Conservation (phyloP, 2,888 invertebrate genomes). For the Mesoligia furuncula region DNA sequence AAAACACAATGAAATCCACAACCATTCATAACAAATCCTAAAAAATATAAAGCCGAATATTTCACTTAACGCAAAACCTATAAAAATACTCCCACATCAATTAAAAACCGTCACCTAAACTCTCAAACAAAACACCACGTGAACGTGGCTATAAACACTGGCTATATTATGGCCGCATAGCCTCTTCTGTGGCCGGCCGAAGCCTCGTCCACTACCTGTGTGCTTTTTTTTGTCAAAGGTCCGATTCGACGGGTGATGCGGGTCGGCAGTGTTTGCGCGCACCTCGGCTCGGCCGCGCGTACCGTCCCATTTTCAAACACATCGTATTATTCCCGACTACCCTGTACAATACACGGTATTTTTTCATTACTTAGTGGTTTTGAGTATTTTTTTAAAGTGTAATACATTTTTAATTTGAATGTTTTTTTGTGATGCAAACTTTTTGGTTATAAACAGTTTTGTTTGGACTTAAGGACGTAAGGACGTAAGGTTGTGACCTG, state of each 20-base stretch:
- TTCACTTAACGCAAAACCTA: slow-evolving; percentile 24
- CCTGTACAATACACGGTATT: slow-evolving; percentile 5
- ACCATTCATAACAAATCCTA: slow-evolving; percentile 15
- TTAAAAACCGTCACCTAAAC: slow-evolving; percentile 41
- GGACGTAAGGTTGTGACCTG: slow-evolving; percentile 64
- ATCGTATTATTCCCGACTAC: slow-evolving; percentile 41
- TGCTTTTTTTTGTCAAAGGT: slow-evolving; percentile 83
- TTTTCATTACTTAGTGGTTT: slow-evolving; percentile 8
- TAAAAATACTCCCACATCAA: slow-evolving; percentile 60
- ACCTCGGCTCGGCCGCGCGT: slow-evolving; percentile 81
- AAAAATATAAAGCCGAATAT: slow-evolving; percentile 11
- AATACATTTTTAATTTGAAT: neutral
- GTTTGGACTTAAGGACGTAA: slow-evolving; percentile 53
- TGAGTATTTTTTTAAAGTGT: slow-evolving; percentile 9
- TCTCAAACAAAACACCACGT: slow-evolving; percentile 62
- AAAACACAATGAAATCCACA: neutral
- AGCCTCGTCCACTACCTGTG: slow-evolving; percentile 74
- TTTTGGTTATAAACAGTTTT: slow-evolving; percentile 42
- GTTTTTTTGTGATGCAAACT: slow-evolving; percentile 24
- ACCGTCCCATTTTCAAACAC: slow-evolving; percentile 45
- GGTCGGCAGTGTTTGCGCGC: slow-evolving; percentile 82
- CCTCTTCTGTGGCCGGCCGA: slow-evolving; percentile 46
- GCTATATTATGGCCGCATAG: slow-evolving; percentile 43
- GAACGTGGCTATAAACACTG: slow-evolving; percentile 48
- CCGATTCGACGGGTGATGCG: slow-evolving; percentile 77